Evolutionary conservation across 2,113 vertebrate genomes (phyloP).

Genomic region (Tupaia tana): DNA sequence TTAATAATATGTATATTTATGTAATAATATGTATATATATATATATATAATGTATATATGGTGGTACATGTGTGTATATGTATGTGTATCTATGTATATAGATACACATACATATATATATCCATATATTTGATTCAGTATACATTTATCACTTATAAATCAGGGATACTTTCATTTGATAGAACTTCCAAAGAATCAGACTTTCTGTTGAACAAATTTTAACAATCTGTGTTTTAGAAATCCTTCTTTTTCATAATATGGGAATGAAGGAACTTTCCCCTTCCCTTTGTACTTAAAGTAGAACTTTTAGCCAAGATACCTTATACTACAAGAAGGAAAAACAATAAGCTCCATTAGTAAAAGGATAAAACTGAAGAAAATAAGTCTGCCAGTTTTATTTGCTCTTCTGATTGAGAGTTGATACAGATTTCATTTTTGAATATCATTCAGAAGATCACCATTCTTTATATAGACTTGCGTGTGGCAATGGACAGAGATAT

Average conservation of each 20-base stretch:
- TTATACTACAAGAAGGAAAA: background rate
- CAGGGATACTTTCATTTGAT: background rate
- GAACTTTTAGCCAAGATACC: background rate
- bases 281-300: background rate
- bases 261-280: background rate
- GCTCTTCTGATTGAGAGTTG: background rate
- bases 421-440: too few relatives aligned
- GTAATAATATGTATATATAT: too few relatives aligned
- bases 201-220: background rate
- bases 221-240: background rate
- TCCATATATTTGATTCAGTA: too few relatives aligned
- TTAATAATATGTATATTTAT: too few relatives aligned
- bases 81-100: too few relatives aligned
- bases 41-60: too few relatives aligned
- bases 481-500: fast-evolving
- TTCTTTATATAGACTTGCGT: background rate
- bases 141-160: background rate
- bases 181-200: background rate
- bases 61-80: too few relatives aligned
- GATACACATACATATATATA: too few relatives aligned
- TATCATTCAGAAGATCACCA: background rate
- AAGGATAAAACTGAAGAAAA: background rate
- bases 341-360: background rate
- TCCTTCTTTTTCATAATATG: background rate
- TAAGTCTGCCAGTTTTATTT: background rate